Evolutionary conservation across 2,113 vertebrate species (phyloP).

Genomic region (Piaya cayana): DNA sequence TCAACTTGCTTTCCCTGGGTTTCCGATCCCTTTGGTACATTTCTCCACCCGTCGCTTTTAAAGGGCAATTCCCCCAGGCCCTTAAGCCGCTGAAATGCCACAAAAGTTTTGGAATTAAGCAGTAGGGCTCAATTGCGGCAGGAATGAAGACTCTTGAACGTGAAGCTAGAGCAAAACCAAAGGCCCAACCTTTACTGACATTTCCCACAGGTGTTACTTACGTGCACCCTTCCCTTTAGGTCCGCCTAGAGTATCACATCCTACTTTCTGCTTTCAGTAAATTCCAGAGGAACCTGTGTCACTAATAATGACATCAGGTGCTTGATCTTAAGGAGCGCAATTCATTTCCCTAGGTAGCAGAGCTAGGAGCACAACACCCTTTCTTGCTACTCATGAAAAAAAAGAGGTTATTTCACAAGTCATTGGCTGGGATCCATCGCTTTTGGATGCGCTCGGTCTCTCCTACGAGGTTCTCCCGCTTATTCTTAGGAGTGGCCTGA

Average conservation of each 20-base stretch:
- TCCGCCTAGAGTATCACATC: background rate
- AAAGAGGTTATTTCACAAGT: background rate
- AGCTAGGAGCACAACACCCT: background rate
- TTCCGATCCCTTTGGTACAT: background rate
- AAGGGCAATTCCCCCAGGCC: background rate
- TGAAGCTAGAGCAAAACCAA: background rate
- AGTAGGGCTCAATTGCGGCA: background rate
- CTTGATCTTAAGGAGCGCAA: background rate
- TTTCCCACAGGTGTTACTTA: background rate
- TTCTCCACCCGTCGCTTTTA: background rate
- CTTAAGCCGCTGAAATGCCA: background rate
- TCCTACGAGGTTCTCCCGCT: background rate
- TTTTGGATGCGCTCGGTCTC: background rate
- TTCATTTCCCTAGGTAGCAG: background rate
- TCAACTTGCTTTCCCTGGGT: background rate
- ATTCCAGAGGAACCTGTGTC: rapidly evolving
- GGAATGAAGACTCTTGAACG: background rate
- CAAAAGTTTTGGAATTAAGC: background rate
- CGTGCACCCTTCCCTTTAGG: background rate
- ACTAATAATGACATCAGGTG: background rate
- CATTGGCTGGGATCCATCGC: background rate
- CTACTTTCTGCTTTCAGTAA: background rate
- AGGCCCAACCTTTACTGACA: background rate
- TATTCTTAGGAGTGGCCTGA: too few relatives aligned
- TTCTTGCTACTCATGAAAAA: background rate